Base-by-base conservation (phyloP, 2,113 vertebrate species). In the Poecilia latipinna region DNA sequence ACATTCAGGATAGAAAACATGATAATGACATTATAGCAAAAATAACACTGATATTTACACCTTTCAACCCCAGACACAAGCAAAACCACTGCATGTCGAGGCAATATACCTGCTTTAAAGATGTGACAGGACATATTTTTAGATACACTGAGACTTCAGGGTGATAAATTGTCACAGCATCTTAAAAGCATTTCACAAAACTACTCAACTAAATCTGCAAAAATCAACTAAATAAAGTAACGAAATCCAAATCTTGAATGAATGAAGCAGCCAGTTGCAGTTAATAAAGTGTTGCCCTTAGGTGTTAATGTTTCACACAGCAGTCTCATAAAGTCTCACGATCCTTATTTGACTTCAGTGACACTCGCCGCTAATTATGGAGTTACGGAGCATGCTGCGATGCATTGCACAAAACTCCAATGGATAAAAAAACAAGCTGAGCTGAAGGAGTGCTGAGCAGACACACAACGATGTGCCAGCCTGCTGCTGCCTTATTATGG, bases 311-410 rank as follows among this genome's bases (percentile, higher is more conserved):
- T 54, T 57, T 37, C 76, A 79, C 64, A 68, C 19, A 70, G 35
- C 31, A 65, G 61, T 73, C 70, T 57, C 39, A 54, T 24, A 63
- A 32, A n/a, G 4, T 4, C 39, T 8, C 57, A 69, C 65, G 74
- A 24, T 61, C 62, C 74, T 61, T 26, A 69, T 74, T 70, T 79
- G 76, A 74, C 81, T 74, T 78, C 54, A 72, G 79, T 82, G 82
- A 86, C 87, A 88, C 75, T 67, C 61, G 81, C 74, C 65, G 57
- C 77, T 89, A 82, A 91, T 90, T 90, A 89, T 37, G 75, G 72
- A 79, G 82, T 75, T 77, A 61, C 44, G 66, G 68, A 86, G 71
- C 75, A 75, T 69, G 51, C 83, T 26, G 39, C 65, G 74, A 75
- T 42, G 39, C 39, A 13, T 17, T 82, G 61, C 78, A 79, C 60